Evolutionary conservation across 2,888 invertebrate genomes (phyloP), one percentile per base, ranked within the genome.

Genomic region (Cataglyphis livida): DNA sequence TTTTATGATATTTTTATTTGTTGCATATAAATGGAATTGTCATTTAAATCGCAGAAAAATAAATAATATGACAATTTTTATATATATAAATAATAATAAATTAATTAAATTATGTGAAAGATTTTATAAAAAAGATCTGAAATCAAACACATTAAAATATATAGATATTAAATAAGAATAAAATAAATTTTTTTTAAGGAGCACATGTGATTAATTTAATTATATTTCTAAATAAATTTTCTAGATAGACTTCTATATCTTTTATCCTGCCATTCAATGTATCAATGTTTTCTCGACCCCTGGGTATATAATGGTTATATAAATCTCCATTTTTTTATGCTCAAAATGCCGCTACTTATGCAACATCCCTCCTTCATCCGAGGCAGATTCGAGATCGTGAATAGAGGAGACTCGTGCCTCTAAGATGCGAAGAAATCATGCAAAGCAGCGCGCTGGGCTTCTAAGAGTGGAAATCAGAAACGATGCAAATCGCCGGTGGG

Each of bases 401-500:
- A 57, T 59, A 59, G 59, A 70, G 35, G 10, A 44, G 70, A 35
- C 78, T 68, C 68, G 78, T 78, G 78, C 68, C 68, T 59, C 70
- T 70, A 59, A 78, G 78, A 70, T 68, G 78, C 59, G 35, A n/a
- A 18, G 59, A 35, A 79, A 70, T 79, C 78, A 79, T 79, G 78
- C 78, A 79, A 79, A 79, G 59, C 48, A 79, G 78, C 59, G 18
- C 70, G 35, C 78, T 44, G 59, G 48, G 61, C 38, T 41, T 41
- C 54, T 44, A 59, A 57, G 59, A 66, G 66, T 74, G 57, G 73
- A 83, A 81, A 84, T 81, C 75, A 83, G 85, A 89, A 90, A 87
- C 84, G 88, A 91, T 89, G 90, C 88, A 92, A 91, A 92, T 91
- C 83, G 71, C 74, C 15, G 57, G 59, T 74, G 71, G 81, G 79